These are phyloP conservation scores for Neuroscelio doddi DNA, from an alignment of 2,888 invertebrate genomes.

Conservation along the genomic window DNA sequence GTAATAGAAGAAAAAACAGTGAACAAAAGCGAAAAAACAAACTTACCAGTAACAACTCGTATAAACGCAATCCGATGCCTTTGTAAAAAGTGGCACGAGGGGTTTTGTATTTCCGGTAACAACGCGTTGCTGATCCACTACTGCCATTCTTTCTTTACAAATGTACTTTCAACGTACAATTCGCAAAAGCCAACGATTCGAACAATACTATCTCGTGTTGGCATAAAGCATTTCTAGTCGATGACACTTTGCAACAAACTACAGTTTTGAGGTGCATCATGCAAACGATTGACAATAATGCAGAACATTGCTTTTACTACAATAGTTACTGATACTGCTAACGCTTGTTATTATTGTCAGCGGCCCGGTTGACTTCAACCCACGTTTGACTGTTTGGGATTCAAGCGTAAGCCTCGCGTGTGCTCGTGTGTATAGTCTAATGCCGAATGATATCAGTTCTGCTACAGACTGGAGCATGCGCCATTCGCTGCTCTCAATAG, in stretches of 20 bases:
- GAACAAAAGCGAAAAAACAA: constrained; percentile 13
- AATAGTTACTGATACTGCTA: not conserved
- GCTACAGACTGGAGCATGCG: constrained; percentile 22
- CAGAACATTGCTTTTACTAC: constrained; percentile 1
- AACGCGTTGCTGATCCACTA: constrained; percentile 57
- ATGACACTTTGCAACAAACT: constrained; percentile 4
- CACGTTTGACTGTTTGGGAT: constrained; percentile 28
- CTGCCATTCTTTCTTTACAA: constrained; percentile 64
- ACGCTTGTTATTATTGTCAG: constrained; percentile 11
- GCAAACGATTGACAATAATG: not conserved
- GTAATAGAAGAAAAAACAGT: constrained; percentile 1
- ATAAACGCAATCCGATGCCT: constrained; percentile 86
- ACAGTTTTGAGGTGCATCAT: constrained; percentile 10
- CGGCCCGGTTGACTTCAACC: constrained; percentile 18
- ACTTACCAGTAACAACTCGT: constrained; percentile 90
- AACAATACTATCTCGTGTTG: constrained; percentile 10
- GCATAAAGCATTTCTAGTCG: constrained; percentile 14
- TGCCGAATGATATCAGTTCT: constrained; percentile 21
- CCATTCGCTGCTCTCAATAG: not conserved
- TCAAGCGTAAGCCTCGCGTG: constrained; percentile 16
- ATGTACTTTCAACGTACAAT: constrained; percentile 6
- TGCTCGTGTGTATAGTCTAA: constrained; percentile 14
- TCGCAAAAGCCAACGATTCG: not conserved
- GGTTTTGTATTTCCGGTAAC: constrained; percentile 66
- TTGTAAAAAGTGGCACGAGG: constrained; percentile 78